Evolutionary conservation across 2,888 invertebrate genomes (phyloP).

Genomic region (Meghimatium bilineatum): DNA sequence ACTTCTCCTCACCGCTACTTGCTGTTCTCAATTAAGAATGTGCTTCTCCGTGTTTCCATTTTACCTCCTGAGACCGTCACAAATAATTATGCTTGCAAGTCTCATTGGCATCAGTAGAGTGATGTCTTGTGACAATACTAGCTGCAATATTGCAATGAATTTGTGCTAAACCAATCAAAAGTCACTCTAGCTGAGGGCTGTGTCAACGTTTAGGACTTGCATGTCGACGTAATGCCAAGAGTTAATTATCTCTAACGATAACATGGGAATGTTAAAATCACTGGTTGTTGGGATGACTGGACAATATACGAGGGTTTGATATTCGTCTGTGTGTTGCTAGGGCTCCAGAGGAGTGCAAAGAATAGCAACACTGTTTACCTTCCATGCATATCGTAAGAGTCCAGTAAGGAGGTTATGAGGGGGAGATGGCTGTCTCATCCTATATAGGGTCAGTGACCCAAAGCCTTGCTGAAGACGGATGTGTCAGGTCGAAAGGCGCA

Average conservation of each 20-base stretch:
- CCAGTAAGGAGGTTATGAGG: no score
- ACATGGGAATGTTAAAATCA: not conserved
- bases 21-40: slow-evolving; percentile 12
- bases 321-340: no score
- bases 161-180: not conserved
- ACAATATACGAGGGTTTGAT: no score
- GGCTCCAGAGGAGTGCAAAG: no score
- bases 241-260: not conserved
- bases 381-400: no score
- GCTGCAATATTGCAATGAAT: not conserved
- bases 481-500: no score
- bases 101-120: not conserved
- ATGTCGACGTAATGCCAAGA: not conserved
- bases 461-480: no score
- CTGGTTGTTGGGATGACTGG: no score
- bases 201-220: not conserved
- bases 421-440: no score
- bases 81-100: slow-evolving; percentile 3
- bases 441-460: no score
- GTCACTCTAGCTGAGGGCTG: not conserved
- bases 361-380: no score
- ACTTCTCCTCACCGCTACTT: not conserved
- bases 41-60: slow-evolving; percentile 10
- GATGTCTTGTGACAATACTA: not conserved
- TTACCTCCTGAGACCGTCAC: not conserved